These are phyloP conservation scores for Oryzias woworae DNA, from an alignment of 2,113 vertebrate species.

Conservation along the genomic window DNA sequence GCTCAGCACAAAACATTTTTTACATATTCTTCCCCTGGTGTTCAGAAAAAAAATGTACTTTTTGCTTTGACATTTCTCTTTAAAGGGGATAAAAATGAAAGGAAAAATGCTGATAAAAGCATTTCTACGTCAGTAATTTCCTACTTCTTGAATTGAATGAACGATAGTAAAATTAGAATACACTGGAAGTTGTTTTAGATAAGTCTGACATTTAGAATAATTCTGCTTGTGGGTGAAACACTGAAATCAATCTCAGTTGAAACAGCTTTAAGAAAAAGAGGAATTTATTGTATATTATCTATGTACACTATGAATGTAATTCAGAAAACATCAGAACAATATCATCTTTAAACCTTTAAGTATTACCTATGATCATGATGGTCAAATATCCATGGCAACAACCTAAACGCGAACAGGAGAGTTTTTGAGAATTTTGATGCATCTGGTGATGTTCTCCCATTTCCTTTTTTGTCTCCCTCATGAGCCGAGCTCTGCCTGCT, in stretches of 20 bases:
- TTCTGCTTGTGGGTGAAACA: too few relatives aligned
- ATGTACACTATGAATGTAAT: conserved; percentile 73
- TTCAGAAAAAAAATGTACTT: too few relatives aligned
- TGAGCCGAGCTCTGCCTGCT: conserved; percentile 28
- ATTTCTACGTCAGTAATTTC: too few relatives aligned
- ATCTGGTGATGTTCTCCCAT: conserved; percentile 40
- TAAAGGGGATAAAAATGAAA: too few relatives aligned
- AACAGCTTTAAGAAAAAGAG: conserved; percentile 57
- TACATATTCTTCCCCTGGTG: too few relatives aligned
- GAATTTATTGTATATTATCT: conserved; percentile 76
- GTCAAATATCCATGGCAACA: conserved; percentile 63
- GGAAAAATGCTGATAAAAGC: too few relatives aligned
- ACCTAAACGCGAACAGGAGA: conserved; percentile 62
- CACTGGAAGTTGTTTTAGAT: too few relatives aligned
- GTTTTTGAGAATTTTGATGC: conserved; percentile 66
- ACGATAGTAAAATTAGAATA: too few relatives aligned
- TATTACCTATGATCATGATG: conserved; percentile 61
- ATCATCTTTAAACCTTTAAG: conserved; percentile 59
- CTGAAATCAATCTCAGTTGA: conserved; percentile 8
- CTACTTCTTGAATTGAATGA: too few relatives aligned
- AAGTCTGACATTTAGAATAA: too few relatives aligned
- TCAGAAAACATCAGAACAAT: conserved; percentile 66
- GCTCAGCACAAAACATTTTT: too few relatives aligned
- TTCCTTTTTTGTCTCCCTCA: background rate
- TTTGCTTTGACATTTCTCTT: too few relatives aligned